Conservation (phyloP, 1,140 invertebrate species). For the Batillaria attramentaria region DNA sequence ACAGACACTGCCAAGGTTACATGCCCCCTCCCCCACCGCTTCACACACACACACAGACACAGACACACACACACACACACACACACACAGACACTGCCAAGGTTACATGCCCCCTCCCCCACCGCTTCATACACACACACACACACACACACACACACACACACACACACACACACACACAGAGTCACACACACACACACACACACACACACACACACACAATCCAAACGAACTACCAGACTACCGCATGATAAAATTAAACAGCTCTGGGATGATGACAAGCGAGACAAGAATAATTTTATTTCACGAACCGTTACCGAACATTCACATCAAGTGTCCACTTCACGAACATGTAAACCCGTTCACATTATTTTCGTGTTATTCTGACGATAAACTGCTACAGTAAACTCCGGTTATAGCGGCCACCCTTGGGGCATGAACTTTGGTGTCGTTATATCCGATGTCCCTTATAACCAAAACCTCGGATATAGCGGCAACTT, state of each 20-base stretch:
- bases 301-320: not conserved
- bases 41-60: not conserved
- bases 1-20: not conserved
- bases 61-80: not conserved
- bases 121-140: not conserved
- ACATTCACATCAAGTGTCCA: not conserved
- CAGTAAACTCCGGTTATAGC: too few relatives aligned
- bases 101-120: not conserved
- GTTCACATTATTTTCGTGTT: not conserved
- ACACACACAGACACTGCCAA: not conserved
- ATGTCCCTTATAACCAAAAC: too few relatives aligned
- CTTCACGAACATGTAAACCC: not conserved
- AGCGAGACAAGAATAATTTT: not conserved
- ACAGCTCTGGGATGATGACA: too few relatives aligned
- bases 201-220: slow-evolving; percentile 7
- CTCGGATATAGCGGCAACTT: too few relatives aligned
- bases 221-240: not conserved
- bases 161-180: not conserved
- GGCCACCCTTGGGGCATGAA: too few relatives aligned
- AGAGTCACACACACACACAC: slow-evolving; percentile 1
- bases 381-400: too few relatives aligned
- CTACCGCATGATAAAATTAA: too few relatives aligned
- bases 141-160: not conserved
- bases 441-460: too few relatives aligned
- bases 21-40: not conserved